Percentiles rank a stretch among this genome's conserved stretches.
phyloP scores from a whole-genome alignment of 2,113 vertebrate genomes.

The rat (Rattus norvegicus) region DNA sequence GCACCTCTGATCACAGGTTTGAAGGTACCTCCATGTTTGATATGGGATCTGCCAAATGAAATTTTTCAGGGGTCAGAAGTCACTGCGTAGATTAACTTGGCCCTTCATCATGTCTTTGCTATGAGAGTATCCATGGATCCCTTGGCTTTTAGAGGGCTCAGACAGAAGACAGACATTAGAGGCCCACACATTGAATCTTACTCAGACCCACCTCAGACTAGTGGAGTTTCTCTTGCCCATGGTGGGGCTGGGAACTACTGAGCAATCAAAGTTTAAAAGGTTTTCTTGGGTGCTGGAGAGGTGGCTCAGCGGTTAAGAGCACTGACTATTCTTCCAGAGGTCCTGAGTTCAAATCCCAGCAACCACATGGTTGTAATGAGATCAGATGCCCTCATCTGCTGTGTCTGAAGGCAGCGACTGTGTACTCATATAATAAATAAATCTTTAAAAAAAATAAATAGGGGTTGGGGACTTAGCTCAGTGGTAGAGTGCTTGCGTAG shows the following conservation, averaged over 20 bases:
- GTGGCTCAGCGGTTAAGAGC: too few species aligned
- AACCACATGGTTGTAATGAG: too few species aligned
- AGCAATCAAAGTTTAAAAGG: not conserved
- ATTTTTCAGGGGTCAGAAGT: fast-evolving
- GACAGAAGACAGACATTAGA: not conserved
- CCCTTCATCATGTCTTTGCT: not conserved
- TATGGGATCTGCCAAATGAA: not conserved
- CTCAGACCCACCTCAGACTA: not conserved
- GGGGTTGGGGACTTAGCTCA: too few species aligned
- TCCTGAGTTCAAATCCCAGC: too few species aligned
- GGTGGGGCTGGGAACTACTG: not conserved
- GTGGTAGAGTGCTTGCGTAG: too few species aligned
- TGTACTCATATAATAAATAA: too few species aligned
- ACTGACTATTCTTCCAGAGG: too few species aligned
- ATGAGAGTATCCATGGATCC: not conserved
- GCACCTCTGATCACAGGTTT: not conserved
- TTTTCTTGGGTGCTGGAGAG: not conserved
- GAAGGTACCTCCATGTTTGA: not conserved
- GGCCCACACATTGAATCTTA: not conserved
- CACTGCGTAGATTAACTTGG: fast-evolving
- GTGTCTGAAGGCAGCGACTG: too few species aligned
- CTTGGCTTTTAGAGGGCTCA: not conserved
- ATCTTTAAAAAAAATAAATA: too few species aligned
- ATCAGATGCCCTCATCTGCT: too few species aligned
- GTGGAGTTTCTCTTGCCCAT: not conserved